Evolutionary conservation across 2,888 invertebrate genomes (phyloP).

Genomic region (Nomada ferruginata): DNA sequence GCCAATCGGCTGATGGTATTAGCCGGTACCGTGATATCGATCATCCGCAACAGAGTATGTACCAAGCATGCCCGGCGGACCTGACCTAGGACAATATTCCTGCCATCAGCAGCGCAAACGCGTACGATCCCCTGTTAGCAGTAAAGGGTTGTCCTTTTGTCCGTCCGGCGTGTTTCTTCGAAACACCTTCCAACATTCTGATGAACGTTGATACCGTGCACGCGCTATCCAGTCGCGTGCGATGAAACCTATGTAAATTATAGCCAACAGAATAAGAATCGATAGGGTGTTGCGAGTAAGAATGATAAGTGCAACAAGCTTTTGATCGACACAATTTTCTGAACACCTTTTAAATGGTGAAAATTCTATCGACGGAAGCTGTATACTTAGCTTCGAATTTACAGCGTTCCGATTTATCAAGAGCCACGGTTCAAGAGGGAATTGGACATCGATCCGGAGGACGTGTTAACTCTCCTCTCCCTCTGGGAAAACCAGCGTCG

Average conservation of each 20-base stretch:
- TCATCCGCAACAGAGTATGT: constrained; percentile 28
- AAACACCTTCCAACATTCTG: not conserved
- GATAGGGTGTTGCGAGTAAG: not conserved
- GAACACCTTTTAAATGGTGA: too few relatives aligned
- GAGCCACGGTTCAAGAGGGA: constrained; percentile 82
- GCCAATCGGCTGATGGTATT: constrained; percentile 68
- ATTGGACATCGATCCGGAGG: constrained; percentile 79
- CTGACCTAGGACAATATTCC: constrained; percentile 55
- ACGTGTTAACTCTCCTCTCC: constrained; percentile 81
- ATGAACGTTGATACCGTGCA: not conserved
- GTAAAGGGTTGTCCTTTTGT: not conserved
- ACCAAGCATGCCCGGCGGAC: constrained; percentile 51
- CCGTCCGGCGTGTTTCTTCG: not conserved
- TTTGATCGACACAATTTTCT: too few relatives aligned
- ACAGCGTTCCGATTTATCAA: constrained; percentile 75
- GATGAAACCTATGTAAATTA: not conserved
- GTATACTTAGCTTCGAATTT: constrained; percentile 31
- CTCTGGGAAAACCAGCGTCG: constrained; percentile 82
- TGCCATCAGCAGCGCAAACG: constrained; percentile 34
- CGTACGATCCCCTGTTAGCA: constrained; percentile 11
- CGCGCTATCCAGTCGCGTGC: not conserved
- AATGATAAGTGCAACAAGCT: too few relatives aligned
- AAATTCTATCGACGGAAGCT: not conserved
- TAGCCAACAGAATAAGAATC: not conserved
- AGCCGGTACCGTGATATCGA: constrained; percentile 51